These are phyloP conservation scores for Rhabdomys dilectus DNA, from an alignment of 2,113 vertebrate genomes.

Conservation along the genomic window DNA sequence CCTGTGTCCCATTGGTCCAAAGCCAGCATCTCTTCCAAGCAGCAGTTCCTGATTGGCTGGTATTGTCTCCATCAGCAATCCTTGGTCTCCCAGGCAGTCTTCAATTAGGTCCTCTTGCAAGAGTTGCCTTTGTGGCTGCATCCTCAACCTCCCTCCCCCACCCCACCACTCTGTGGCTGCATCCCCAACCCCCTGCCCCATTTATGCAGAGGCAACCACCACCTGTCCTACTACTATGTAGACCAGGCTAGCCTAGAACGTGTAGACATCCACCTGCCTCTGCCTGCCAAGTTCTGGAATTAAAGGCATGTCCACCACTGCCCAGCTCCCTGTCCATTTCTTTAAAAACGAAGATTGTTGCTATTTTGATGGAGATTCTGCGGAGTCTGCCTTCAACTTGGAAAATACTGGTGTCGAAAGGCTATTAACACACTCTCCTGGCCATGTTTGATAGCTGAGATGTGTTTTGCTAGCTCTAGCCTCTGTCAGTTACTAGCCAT, in stretches of 20 bases:
- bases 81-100: too few relatives aligned
- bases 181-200: too few relatives aligned
- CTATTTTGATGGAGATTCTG: neutral
- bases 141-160: too few relatives aligned
- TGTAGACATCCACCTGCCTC: neutral
- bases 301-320: neutral
- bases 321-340: neutral
- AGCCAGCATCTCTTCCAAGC: too few relatives aligned
- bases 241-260: neutral
- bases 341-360: neutral
- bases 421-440: too few relatives aligned
- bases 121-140: too few relatives aligned
- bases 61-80: too few relatives aligned
- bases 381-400: neutral
- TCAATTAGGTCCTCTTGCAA: too few relatives aligned
- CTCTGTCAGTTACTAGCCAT: neutral
- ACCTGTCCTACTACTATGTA: neutral
- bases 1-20: too few relatives aligned
- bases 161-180: too few relatives aligned
- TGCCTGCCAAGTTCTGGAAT: neutral
- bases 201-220: too few relatives aligned
- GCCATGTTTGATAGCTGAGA: neutral
- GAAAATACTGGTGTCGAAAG: neutral
- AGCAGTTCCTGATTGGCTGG: too few relatives aligned
- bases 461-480: neutral